Conservation (phyloP, 2,797 vertebrate species). For the Parauchenoglanis ngamensis region DNA sequence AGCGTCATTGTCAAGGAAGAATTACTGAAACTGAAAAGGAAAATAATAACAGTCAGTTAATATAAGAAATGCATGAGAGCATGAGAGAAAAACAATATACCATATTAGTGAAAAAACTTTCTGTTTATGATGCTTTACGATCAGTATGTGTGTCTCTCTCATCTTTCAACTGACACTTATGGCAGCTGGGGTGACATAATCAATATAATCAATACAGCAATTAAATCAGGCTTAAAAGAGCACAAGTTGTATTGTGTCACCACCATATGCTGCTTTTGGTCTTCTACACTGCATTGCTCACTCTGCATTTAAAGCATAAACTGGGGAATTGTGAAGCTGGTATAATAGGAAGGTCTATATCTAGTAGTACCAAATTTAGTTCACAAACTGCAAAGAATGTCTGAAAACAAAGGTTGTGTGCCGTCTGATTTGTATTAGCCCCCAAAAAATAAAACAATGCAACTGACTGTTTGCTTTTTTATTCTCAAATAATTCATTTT, state of each 20-base stretch:
- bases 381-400: slow-evolving; percentile 64
- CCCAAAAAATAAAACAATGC: slow-evolving; percentile 62
- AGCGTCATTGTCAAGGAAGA: slow-evolving; percentile 33
- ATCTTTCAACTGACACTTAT: background rate
- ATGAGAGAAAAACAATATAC: background rate
- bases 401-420: slow-evolving; percentile 58
- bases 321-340: slow-evolving; percentile 41
- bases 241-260: background rate
- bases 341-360: slow-evolving; percentile 44
- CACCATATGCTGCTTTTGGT: slow-evolving; percentile 17
- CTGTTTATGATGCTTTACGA: background rate
- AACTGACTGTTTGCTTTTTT: slow-evolving; percentile 68
- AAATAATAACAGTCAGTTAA: background rate
- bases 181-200: slow-evolving; percentile 15
- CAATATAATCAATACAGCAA: slow-evolving; percentile 33
- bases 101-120: slow-evolving; percentile 7
- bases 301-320: slow-evolving; percentile 38
- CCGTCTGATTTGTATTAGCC: slow-evolving; percentile 64
- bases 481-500: slow-evolving; percentile 68
- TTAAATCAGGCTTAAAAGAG: background rate
- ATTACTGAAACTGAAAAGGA: slow-evolving; percentile 13
- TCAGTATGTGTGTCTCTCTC: background rate
- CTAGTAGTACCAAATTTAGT: slow-evolving; percentile 54
- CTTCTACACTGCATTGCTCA: slow-evolving; percentile 17
- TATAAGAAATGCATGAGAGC: background rate